phyloP scores from a whole-genome alignment of 2,113 vertebrate species.

The Thunnus maccoyii region DNA sequence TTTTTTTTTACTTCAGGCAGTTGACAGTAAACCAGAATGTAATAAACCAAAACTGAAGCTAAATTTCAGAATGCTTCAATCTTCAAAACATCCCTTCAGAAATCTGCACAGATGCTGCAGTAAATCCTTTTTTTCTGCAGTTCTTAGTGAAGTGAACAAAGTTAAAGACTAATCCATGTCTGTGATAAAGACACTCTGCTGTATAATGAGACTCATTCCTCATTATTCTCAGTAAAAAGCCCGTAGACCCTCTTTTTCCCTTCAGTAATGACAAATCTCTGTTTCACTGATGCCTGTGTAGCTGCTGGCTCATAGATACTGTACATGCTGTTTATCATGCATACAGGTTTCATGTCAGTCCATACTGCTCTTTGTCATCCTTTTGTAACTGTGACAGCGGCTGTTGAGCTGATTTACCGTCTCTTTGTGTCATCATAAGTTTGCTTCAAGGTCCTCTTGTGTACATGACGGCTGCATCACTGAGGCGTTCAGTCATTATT shows the following conservation, averaged over 20 bases:
- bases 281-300: constrained; percentile 19
- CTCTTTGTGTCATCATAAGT: constrained; percentile 25
- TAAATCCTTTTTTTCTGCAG: neutral
- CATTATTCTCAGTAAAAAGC: neutral
- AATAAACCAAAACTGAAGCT: no score
- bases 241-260: neutral
- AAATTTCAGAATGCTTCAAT: neutral
- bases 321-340: constrained; percentile 28
- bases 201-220: neutral
- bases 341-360: constrained; percentile 39
- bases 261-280: constrained; percentile 15
- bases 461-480: constrained; percentile 16
- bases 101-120: neutral
- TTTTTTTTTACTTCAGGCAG: no score
- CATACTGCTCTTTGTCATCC: constrained; percentile 1
- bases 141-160: neutral
- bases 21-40: no score
- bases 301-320: neutral
- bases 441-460: constrained; percentile 48
- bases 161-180: neutral
- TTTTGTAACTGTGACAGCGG: constrained; percentile 21
- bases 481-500: constrained; percentile 43
- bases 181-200: constrained; percentile 6
- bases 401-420: constrained; percentile 51
- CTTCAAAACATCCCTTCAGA: neutral